phyloP scores from a whole-genome alignment of 2,797 vertebrate species.

The Semotilus atromaculatus region DNA sequence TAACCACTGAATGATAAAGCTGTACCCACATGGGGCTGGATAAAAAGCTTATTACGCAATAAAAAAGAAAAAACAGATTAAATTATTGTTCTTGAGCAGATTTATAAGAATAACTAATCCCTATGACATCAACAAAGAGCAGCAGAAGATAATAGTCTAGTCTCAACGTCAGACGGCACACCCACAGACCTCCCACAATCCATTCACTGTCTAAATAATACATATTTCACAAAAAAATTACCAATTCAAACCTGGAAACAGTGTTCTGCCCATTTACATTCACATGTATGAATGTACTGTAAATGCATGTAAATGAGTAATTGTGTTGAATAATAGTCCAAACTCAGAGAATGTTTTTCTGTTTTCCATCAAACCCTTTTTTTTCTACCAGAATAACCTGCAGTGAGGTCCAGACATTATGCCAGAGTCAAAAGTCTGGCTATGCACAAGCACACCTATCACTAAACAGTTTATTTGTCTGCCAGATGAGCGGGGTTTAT shows the following conservation, averaged over 20 bases:
- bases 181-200: slow-evolving; percentile 21
- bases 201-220: background rate
- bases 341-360: background rate
- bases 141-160: slow-evolving; percentile 30
- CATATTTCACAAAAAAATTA: background rate
- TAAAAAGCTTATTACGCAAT: background rate
- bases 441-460: background rate
- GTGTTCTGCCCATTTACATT: no score
- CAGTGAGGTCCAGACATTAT: background rate
- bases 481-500: slow-evolving; percentile 8
- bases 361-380: background rate
- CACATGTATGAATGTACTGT: no score
- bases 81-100: background rate
- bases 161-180: slow-evolving; percentile 7
- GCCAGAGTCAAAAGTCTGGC: background rate
- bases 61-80: background rate
- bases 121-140: slow-evolving; percentile 29
- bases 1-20: background rate
- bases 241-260: background rate
- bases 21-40: background rate
- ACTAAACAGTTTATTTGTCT: background rate
- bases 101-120: slow-evolving; percentile 29
- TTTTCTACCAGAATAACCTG: background rate
- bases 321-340: no score
- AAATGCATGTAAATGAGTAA: no score